Evolutionary conservation across 2,113 vertebrate genomes (phyloP), one percentile per base, ranked within the genome.

Genomic region (Apodemus speciosus): DNA sequence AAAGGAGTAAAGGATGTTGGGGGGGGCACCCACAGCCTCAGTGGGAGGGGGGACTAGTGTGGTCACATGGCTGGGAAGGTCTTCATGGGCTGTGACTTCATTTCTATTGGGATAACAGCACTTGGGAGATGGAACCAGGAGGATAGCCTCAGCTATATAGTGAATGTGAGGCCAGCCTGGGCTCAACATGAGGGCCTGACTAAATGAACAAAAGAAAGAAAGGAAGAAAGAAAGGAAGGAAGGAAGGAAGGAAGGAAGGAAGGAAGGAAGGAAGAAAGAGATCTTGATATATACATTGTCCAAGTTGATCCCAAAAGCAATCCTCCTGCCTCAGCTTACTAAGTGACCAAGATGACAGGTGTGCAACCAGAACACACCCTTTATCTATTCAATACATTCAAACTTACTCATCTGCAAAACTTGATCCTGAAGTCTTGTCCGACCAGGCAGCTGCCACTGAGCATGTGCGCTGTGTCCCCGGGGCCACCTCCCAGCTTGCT

Each of bases 1-100:
- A 8, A 30, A 25, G 30, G 23, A 15, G 9, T 30, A 2, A 72
- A 69, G 1, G 14, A 21, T 14, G 0, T 32, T 49, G 35, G 23
- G 38, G 13, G 64, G 9, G 1, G 11, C 3, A 9, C 14, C 35
- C 20, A 40, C 3, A 53, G 2, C 21, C 49, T 20, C 60, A 27
- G 6, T 9, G 8, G 71, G 8, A 21, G 3, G n/a, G 43, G 30
- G 30, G 6, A 11, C 5, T 0, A 35, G n/a, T 9, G 23, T n/a
- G 13, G 11, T 2, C 8, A 49, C 46, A 25, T 2, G 2, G 62
- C 6, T 23, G 35, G 1, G 1, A 2, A 6, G 20, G 68, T 8
- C 5, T 30, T 6, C 14, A 0, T 0, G 30, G 8, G n/a, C 6
- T 1, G 10, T 6, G 49, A 5, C 68, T 62, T 49, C 25, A 25